Conservation (phyloP, 2,888 invertebrate genomes). For the Liopterus haemorrhoidalis region DNA sequence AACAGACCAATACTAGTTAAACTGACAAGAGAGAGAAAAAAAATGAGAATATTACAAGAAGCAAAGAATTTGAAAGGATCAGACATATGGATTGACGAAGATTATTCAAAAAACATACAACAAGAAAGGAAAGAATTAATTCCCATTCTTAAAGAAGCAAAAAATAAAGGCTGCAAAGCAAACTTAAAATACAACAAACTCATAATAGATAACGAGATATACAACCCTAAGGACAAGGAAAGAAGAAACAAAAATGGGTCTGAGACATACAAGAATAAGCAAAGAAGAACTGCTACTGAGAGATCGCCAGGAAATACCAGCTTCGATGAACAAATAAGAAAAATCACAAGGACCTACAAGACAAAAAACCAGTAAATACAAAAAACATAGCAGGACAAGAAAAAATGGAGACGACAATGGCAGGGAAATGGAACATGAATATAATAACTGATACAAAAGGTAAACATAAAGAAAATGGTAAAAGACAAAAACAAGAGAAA, state of each 20-base stretch:
- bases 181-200: slow-evolving; percentile 19
- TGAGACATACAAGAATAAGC: slow-evolving; percentile 1
- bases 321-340: slow-evolving; percentile 18
- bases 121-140: slow-evolving; percentile 17
- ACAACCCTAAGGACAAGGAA: slow-evolving; percentile 5
- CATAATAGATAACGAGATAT: slow-evolving; percentile 12
- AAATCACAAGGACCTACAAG: slow-evolving; percentile 17
- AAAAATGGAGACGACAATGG: slow-evolving; percentile 6
- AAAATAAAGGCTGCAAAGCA: slow-evolving; percentile 15
- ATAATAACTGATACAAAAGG: slow-evolving; percentile 4
- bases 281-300: slow-evolving; percentile 12
- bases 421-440: slow-evolving; percentile 7
- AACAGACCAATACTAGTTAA: slow-evolving; percentile 8
- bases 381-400: slow-evolving; percentile 7
- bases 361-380: slow-evolving; percentile 14
- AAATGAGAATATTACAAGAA: slow-evolving; percentile 10
- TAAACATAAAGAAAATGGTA: slow-evolving; percentile 11
- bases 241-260: too few species aligned
- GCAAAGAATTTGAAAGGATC: slow-evolving; percentile 14
- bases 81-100: slow-evolving; percentile 17
- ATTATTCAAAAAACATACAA: slow-evolving; percentile 15
- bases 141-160: slow-evolving; percentile 16
- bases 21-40: slow-evolving; percentile 4
- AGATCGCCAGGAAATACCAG: slow-evolving; percentile 15
- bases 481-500: too few species aligned